Conservation (phyloP, 2,113 vertebrate genomes). For the Brachionichthys hirsutus region DNA sequence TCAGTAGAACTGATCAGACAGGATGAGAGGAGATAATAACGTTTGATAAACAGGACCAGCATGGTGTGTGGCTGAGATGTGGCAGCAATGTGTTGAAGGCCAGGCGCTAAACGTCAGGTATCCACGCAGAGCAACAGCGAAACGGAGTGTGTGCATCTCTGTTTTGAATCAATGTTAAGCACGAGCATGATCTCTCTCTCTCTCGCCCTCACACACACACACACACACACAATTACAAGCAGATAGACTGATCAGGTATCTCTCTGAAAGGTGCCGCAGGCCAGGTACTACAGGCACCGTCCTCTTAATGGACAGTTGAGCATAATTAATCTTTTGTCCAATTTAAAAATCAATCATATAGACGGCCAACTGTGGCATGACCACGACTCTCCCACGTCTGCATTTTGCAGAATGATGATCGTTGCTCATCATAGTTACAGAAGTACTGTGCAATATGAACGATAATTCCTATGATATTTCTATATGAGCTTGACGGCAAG, state of each 20-base stretch:
- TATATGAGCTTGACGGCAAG: background rate
- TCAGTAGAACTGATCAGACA: conserved; percentile 37
- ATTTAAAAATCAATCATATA: conserved; percentile 58
- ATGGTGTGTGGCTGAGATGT: conserved; percentile 39
- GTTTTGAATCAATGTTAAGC: background rate
- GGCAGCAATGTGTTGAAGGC: conserved; percentile 14
- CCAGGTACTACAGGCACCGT: conserved; percentile 51
- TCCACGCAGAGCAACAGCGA: background rate
- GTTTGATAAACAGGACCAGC: conserved; percentile 42
- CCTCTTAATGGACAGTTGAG: conserved; percentile 64
- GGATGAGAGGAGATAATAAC: conserved; percentile 28
- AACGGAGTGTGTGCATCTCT: conserved; percentile 9
- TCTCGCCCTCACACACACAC: conserved; percentile 5
- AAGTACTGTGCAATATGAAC: conserved; percentile 33
- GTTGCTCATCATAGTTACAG: conserved; percentile 29
- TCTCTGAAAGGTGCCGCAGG: conserved; percentile 52
- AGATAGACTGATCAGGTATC: conserved; percentile 34
- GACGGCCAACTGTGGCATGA: conserved; percentile 51
- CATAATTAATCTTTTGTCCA: conserved; percentile 70
- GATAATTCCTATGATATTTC: conserved; percentile 25
- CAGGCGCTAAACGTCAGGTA: conserved; percentile 14
- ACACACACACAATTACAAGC: background rate
- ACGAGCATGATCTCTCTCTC: too few relatives aligned
- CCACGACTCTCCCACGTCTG: conserved; percentile 39
- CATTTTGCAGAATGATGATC: conserved; percentile 46